These are phyloP conservation scores for Callaeas wilsoni DNA, from an alignment of 2,113 vertebrate species.

Conservation along the genomic window DNA sequence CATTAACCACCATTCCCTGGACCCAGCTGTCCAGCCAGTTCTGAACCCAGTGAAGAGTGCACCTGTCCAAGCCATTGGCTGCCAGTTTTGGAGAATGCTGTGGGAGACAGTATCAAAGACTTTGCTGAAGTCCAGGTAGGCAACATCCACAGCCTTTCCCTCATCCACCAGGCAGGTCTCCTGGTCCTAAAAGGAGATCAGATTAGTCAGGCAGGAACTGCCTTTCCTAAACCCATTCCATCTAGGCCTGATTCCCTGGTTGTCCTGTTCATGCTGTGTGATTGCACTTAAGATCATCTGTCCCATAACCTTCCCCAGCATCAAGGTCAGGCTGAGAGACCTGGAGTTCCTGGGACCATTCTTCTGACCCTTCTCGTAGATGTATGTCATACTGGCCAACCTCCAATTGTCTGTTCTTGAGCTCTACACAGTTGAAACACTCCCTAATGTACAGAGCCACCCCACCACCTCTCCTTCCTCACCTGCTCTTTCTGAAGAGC, in stretches of 20 bases:
- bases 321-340: fast-evolving
- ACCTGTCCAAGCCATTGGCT: not conserved
- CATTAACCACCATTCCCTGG: not conserved
- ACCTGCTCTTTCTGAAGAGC: not conserved
- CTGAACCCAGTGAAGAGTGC: not conserved
- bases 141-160: not conserved
- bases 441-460: not conserved
- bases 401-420: not conserved
- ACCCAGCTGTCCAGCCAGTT: not conserved
- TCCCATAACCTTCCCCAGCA: not conserved
- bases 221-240: not conserved
- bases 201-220: not conserved
- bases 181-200: not conserved
- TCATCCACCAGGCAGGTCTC: not conserved
- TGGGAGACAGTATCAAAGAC: not conserved
- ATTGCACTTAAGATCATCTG: not conserved
- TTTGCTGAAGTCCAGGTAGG: not conserved
- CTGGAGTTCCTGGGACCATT: not conserved
- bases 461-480: not conserved
- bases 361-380: not conserved
- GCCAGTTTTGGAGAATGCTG: not conserved
- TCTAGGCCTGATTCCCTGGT: too few relatives aligned
- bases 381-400: not conserved
- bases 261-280: not conserved
- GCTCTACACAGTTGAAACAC: not conserved